phyloP scores from a whole-genome alignment of 2,797 vertebrate species.

The Graptemys geographica region DNA sequence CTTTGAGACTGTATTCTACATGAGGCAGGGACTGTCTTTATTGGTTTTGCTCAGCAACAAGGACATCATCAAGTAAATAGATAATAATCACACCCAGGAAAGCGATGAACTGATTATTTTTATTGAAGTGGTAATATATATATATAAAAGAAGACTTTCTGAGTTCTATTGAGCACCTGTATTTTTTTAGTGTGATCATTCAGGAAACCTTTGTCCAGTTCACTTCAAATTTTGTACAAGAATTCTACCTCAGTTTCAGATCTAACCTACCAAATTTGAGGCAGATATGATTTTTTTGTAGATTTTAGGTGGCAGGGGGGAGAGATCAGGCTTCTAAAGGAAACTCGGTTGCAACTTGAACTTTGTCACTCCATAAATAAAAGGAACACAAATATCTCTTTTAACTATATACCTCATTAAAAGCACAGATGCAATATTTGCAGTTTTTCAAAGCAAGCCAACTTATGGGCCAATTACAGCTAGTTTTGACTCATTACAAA shows the following conservation, averaged over 20 bases:
- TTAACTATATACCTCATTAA: not conserved
- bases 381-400: not conserved
- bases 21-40: not conserved
- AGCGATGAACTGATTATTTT: accelerated
- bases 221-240: not conserved
- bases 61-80: not conserved
- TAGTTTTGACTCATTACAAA: not conserved
- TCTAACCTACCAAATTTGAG: accelerated
- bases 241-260: accelerated
- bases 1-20: too few relatives aligned
- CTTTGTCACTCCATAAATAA: not conserved
- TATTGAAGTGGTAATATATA: not conserved
- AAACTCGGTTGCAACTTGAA: not conserved
- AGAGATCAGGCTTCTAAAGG: accelerated
- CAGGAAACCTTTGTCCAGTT: accelerated
- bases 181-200: accelerated
- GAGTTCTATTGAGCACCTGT: accelerated
- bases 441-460: not conserved
- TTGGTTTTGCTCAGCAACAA: too few relatives aligned
- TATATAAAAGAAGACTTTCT: accelerated
- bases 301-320: not conserved
- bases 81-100: accelerated
- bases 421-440: not conserved
- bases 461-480: not conserved
- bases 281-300: not conserved